phyloP scores from a whole-genome alignment of 2,888 invertebrate species.

The Disparrhopalites patrizii region DNA sequence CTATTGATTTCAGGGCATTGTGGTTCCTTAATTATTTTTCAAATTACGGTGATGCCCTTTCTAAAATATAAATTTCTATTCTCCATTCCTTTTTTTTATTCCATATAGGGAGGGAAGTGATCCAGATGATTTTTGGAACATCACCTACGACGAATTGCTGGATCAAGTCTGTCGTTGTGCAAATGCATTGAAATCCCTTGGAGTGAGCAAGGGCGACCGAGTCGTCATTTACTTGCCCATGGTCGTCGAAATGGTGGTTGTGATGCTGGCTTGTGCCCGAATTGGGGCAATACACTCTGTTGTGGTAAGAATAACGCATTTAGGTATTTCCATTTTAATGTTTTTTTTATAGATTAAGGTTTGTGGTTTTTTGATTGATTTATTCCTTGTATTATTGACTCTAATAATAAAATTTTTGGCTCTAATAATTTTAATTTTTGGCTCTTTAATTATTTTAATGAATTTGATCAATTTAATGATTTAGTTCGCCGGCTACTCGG shows the following conservation, averaged over 20 bases:
- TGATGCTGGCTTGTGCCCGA: constrained; percentile 92
- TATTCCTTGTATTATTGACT: neutral
- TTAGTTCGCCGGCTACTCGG: constrained; percentile 93
- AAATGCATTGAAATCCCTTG: constrained; percentile 81
- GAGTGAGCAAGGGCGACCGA: constrained; percentile 81
- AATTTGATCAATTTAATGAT: constrained; percentile 30
- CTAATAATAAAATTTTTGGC: neutral
- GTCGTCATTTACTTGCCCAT: constrained; percentile 99
- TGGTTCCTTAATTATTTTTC: constrained; percentile 8
- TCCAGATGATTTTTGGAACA: constrained; percentile 80
- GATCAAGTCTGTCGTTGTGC: constrained; percentile 87
- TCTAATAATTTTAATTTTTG: neutral
- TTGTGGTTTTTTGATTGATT: too few species aligned
- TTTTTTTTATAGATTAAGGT: neutral
- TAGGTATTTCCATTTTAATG: too few species aligned
- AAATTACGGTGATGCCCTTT: constrained; percentile 81
- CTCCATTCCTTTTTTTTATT: constrained; percentile 1
- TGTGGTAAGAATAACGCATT: constrained; percentile 66
- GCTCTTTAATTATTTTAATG: neutral
- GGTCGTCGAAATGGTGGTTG: constrained; percentile 86
- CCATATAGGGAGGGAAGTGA: constrained; percentile 95
- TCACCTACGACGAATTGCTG: constrained; percentile 82
- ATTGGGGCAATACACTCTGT: constrained; percentile 96
- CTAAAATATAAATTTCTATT: neutral
- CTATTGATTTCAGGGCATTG: too few species aligned